Conservation (phyloP, 2,797 vertebrate species). For the Acanthornis magna region DNA sequence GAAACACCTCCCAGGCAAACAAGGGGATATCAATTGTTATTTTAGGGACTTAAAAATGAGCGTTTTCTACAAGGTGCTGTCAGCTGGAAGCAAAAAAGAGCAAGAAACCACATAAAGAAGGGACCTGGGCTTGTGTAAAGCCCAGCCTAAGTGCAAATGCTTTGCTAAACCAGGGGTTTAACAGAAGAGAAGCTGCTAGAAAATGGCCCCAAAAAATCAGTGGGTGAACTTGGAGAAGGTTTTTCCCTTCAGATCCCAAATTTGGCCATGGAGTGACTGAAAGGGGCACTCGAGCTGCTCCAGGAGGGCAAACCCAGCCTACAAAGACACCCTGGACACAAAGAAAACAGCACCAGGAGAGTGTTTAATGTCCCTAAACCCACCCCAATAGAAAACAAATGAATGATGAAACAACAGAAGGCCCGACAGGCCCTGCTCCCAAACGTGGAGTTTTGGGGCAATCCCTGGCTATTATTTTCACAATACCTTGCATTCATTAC, state of each 20-base stretch:
- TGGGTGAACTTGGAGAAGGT: rapidly evolving
- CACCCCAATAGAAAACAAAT: background rate
- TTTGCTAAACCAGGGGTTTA: background rate
- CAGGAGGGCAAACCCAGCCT: background rate
- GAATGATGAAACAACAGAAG: background rate
- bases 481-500: conserved; percentile 79
- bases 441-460: background rate
- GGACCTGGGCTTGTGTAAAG: background rate
- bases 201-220: rapidly evolving
- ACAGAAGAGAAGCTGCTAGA: background rate
- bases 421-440: background rate
- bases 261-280: background rate
- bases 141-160: background rate
- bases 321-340: background rate
- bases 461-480: conserved; percentile 57
- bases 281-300: background rate
- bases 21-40: background rate
- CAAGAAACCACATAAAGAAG: background rate
- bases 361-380: background rate
- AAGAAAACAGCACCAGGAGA: background rate
- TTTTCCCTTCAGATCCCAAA: background rate
- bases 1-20: background rate
- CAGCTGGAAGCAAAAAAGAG: background rate
- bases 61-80: background rate
- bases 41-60: background rate